phyloP scores from a whole-genome alignment of 2,113 vertebrate genomes.

The Etia nguti region DNA sequence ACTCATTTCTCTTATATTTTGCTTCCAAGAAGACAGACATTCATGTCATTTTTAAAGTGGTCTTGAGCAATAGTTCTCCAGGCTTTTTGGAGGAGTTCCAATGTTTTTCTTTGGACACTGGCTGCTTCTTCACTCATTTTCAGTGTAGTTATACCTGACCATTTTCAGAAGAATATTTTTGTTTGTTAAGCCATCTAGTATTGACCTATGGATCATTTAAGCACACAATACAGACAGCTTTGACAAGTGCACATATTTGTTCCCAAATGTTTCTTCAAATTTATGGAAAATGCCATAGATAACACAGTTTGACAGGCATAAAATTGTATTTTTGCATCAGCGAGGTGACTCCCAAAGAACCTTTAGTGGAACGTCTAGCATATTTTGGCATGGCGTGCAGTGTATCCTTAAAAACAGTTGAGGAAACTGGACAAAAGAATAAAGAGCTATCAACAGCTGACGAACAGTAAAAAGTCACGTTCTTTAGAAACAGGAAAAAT shows the following conservation, averaged over 20 bases:
- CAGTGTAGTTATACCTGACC: neutral
- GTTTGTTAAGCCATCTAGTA: neutral
- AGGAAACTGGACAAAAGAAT: neutral
- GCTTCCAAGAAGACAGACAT: rapidly evolving
- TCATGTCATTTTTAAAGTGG: neutral
- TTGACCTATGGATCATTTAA: neutral
- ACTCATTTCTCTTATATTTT: neutral
- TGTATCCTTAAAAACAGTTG: neutral
- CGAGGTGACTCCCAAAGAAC: neutral
- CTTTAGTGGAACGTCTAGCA: neutral
- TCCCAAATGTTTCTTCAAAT: neutral
- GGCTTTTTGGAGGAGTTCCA: neutral
- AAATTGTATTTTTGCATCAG: neutral
- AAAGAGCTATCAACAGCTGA: neutral
- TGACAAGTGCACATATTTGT: neutral
- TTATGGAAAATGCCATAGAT: neutral
- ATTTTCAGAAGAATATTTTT: neutral
- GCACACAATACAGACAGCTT: neutral
- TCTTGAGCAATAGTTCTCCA: neutral
- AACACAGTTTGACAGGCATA: neutral
- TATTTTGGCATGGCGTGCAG: neutral
- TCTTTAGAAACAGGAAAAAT: neutral
- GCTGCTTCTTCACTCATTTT: neutral
- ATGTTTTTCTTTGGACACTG: neutral
- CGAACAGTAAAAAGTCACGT: neutral